Percentiles rank a stretch among this genome's conserved stretches.
These are phyloP conservation scores for Diachrysia chrysitis DNA, from an alignment of 2,888 invertebrate species.

Conservation along the genomic window DNA sequence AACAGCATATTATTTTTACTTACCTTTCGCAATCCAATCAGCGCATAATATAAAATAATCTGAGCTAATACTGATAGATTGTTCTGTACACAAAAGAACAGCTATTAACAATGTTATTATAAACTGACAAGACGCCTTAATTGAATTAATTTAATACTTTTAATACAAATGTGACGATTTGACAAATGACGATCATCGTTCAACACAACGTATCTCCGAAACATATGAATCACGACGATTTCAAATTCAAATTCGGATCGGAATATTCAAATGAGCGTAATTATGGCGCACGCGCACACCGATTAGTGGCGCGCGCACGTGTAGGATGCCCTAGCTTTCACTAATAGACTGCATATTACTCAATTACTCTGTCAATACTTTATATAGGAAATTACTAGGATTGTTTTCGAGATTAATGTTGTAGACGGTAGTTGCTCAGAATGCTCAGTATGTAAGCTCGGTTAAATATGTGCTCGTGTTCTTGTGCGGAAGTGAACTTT, in stretches of 20 bases:
- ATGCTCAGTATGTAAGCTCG: slow-evolving; percentile 29
- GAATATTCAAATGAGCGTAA: slow-evolving; percentile 81
- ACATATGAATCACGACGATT: slow-evolving; percentile 75
- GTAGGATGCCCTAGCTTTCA: slow-evolving; percentile 70
- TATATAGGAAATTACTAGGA: slow-evolving; percentile 58
- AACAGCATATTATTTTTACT: background rate
- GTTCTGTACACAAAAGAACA: background rate
- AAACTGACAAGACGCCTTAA: background rate
- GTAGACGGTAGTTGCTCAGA: slow-evolving; percentile 18
- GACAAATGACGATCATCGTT: slow-evolving; percentile 39
- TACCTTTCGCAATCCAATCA: background rate
- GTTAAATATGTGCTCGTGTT: slow-evolving; percentile 33
- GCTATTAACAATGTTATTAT: slow-evolving; percentile 3
- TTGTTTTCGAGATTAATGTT: slow-evolving; percentile 39
- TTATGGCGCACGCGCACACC: slow-evolving; percentile 69
- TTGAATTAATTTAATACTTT: background rate
- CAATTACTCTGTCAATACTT: slow-evolving; percentile 63
- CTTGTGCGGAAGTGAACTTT: slow-evolving; percentile 38
- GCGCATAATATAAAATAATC: background rate
- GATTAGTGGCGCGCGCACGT: slow-evolving; percentile 70
- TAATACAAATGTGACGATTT: slow-evolving; percentile 22
- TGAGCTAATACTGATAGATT: background rate
- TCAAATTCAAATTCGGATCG: slow-evolving; percentile 77
- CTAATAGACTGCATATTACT: slow-evolving; percentile 68
- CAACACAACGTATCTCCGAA: slow-evolving; percentile 56